Evolutionary conservation across 2,113 vertebrate genomes (phyloP).

Genomic region (Phylloscopus trochiloides): DNA sequence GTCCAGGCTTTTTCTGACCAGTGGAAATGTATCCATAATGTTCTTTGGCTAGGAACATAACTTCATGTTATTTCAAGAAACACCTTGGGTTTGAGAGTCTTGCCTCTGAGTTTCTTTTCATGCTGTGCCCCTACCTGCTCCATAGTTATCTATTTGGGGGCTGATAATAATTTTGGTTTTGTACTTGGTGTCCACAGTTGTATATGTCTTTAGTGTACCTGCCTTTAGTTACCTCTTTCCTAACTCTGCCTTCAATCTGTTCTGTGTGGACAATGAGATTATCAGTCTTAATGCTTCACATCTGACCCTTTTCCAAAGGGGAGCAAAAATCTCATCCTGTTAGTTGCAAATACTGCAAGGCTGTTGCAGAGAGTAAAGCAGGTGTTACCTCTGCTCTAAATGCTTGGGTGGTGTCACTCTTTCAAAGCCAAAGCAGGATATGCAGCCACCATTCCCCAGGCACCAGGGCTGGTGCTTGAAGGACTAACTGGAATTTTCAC

Average conservation of each 20-base stretch:
- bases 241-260: not conserved
- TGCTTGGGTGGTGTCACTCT: not conserved
- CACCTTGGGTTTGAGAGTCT: not conserved
- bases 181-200: not conserved
- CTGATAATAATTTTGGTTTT: not conserved
- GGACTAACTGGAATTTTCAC: not conserved
- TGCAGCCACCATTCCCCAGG: accelerated
- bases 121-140: not conserved
- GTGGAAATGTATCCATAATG: not conserved
- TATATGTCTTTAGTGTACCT: accelerated
- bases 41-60: not conserved
- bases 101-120: not conserved
- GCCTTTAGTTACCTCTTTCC: not conserved
- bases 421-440: not conserved
- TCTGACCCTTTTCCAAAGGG: not conserved
- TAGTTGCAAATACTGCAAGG: not conserved
- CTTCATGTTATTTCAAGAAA: not conserved
- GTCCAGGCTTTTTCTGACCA: not conserved
- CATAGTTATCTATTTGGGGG: not conserved
- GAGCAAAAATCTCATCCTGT: not conserved
- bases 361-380: not conserved
- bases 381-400: not conserved
- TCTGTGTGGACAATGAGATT: not conserved
- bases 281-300: not conserved
- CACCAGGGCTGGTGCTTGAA: not conserved